Evolutionary conservation across 2,888 invertebrate species (phyloP), one percentile per base, ranked within the genome.

Genomic region (Epistrophe grossulariae): DNA sequence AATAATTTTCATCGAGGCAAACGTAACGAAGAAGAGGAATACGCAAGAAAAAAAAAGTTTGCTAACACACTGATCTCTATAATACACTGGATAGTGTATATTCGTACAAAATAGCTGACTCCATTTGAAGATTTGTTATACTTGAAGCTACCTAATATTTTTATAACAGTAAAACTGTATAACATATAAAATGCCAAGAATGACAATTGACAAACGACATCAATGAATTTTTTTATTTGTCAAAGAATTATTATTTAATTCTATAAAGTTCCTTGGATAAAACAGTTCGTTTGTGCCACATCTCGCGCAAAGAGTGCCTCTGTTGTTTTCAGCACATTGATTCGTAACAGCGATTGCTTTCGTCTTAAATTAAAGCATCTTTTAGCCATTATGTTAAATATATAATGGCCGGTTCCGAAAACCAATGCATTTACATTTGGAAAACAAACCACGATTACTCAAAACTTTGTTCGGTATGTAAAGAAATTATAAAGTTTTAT

Each of bases 311-410:
- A 90, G 99, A 99, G 93, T 99, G 99, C 91, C 95, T 99, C 0
- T 99, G 99, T 92, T 99, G 99, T 91, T 99, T 99, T 93, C 99
- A 99, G 92, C 99, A 99, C 92, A 98, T 99, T 88, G 99, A 99
- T 93, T 99, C 92, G 99, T 99, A 73, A 99, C 99, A 0, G 99
- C 99, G 0, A 99, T 99, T 90, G 99, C 98, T 73, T 99, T 98
- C 98, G 89, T 98, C 98, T 91, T 99, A 99, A 92, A 99, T 99
- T 73, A 98, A 98, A 90, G 99, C 99, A 0, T 98, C 98, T 48
- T 99, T 99, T 91, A 98, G 99, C 89, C 98, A 99, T 90, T 99
- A 99, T 91, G 99, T 99, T 0, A 98, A 98, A 91, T 99, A 98
- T 92, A 98, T 99, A 60, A 96, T 99, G 0, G 98, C 98, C 91